Base-by-base conservation (phyloP, 2,888 invertebrate species). In the Brachypterus glaber region DNA sequence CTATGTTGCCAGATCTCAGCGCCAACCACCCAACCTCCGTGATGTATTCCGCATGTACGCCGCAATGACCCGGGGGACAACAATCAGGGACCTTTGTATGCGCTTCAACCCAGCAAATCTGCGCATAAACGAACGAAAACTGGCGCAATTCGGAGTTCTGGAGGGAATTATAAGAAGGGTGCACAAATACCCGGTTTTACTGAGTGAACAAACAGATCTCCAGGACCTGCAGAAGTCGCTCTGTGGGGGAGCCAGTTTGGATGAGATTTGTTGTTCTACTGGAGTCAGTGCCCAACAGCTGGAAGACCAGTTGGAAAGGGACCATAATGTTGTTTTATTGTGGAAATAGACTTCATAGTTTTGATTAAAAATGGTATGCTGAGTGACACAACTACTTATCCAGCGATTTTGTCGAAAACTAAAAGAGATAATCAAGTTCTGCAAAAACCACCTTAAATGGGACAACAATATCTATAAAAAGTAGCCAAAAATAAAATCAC, bases 231-330 rank as follows among this genome's bases (percentile, higher is more conserved):
- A 77, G 26, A 70, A 74, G 34, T 72, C 83, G 53, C 86, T 91
- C 58, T 85, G 83, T 30, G 93, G 93, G 0, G 68, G 73, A 1
- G 79, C 82, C 45, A 86, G 82, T 59, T 75, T 83, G 39, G 93
- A 95, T 66, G 89, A 92, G 64, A 91, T 95, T 53, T 92, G 93
- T 64, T 88, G 90, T 58, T 74, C 82, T 40, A 82, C 85, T 7
- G 80, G 82, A 11, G 71, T 87, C 29, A 80, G 81, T 37, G 72
- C 81, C 4, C 76, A 77, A 27, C 78, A 83, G 43, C 72, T 91
- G 35, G 87, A 89, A 55, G 82, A 84, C 50, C 77, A 85, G 44
- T 77, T 91, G 12, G 90, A 90, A 53, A 77, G 79, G 42, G 90
- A 91, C 66, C 77, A 86, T 17, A 84, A 82, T 64, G 77, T 89